Base-by-base conservation (phyloP, 2,888 invertebrate genomes). In the Epiblema foenella region DNA sequence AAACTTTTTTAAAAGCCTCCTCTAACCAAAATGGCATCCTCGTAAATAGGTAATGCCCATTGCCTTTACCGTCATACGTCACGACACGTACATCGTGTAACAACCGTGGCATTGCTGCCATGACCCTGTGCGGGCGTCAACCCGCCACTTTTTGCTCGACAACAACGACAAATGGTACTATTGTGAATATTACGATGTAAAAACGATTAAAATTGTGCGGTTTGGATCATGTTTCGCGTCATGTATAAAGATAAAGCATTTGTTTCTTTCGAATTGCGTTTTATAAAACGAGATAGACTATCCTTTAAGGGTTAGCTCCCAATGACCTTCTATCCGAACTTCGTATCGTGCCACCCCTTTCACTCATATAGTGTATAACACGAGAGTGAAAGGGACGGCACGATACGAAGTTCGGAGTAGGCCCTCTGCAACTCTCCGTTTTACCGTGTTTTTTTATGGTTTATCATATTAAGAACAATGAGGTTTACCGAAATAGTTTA, bases 101-200 rank as follows among this genome's bases (percentile, higher is more conserved):
- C 51, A 52, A 10, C 63, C 63, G 51, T 63, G 52, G 52, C 63
- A 63, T 63, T 63, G 63, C 63, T 29, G 29, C 51, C 52, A 37
- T 63, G 63, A 63, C 63, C 63, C 63, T 52, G 63, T 15, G 0
- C 37, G 63, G 63, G 52, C 63, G 1, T 63, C 63, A 63, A 63
- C 63, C 37, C 63, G 37, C 33, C 37, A 18, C 63, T 63, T 63
- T 63, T 63, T 63, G 63, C 63, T 33, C 51, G 46, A 15, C 57
- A 57, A 24, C 17, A 12, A 46, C 46, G 52, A 54, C 52, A 20
- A 54, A 54, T 46, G 46, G 12, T 20, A 20, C 52, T 20, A 63
- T 63, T 63, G 60, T 60, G 60, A 60, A 60, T 60, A 60, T 60
- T 46, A 46, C 46, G 15, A 46, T 46, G 46, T 46, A 46, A 46